Base-by-base conservation (phyloP, 2,797 vertebrate species). In the Chaetodon trifasciatus region DNA sequence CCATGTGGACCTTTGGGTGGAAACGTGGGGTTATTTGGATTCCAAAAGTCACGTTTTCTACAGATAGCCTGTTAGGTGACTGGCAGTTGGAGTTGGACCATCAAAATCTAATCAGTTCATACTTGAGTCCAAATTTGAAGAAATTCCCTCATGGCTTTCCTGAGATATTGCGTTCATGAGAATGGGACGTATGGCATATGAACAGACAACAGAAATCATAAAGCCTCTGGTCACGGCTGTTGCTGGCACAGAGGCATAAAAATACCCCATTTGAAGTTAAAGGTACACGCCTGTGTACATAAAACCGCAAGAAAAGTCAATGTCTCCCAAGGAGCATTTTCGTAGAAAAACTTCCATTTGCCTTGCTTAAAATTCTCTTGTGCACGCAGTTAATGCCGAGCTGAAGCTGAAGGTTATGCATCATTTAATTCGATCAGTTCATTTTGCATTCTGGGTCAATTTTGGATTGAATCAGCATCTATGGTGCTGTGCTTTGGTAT, bases 1-100 rank as follows among this genome's bases (percentile, higher is more conserved):
- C 6, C n/a, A 8, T 17, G 6, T 21, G 10, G 35, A 47, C 4
- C 12, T 5, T 8, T 60, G 12, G 21, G 10, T 35, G 50, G 37
- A 61, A 76, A 70, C 21, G 3, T 39, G 6, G n/a, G 44, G 32
- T 58, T 60, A 61, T 71, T 66, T 42, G 39, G 17, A 57, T 61
- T 69, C 24, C 69, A 47, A 67, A 64, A 57, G 60, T 39, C 28
- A 1, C 2, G 46, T 10, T 37, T 70, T 24, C 19, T 21, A 17
- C 16, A 16, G 1, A 47, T 44, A 75, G 6, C 1, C 40, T 5
- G 60, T 55, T 10, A 49, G n/a, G 8, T 47, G 17, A 17, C 7
- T 28, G 21, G 21, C 23, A 39, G 21, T 19, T 39, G 42, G 47
- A 70, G 23, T 62, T 56, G 11, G 39, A 24, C n/a, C 21, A 21